Evolutionary conservation across 2,888 invertebrate species (phyloP).

Genomic region (Apamea sordens): DNA sequence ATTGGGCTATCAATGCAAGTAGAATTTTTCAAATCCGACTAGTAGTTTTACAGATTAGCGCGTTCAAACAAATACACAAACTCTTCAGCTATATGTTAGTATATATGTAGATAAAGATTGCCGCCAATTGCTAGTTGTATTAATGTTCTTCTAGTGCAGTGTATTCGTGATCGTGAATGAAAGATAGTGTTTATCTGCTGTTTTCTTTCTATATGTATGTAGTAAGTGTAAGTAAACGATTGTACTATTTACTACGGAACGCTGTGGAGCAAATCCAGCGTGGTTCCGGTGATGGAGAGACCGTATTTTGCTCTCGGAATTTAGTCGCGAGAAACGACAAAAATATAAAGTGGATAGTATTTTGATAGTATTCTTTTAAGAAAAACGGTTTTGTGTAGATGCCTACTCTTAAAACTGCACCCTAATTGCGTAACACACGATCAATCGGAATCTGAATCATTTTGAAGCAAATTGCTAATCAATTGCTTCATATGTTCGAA

Average conservation of each 20-base stretch:
- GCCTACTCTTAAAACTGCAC: not conserved
- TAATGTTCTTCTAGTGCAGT: slow-evolving; percentile 27
- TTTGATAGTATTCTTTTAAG: not conserved
- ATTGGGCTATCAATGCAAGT: not conserved
- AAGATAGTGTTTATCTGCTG: slow-evolving; percentile 50
- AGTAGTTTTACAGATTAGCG: not conserved
- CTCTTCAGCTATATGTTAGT: not conserved
- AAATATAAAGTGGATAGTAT: too few species aligned
- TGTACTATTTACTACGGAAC: slow-evolving; percentile 30
- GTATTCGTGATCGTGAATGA: slow-evolving; percentile 44
- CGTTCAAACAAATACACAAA: not conserved
- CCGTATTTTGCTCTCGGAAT: not conserved
- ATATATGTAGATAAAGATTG: slow-evolving; percentile 3
- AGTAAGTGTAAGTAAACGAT: slow-evolving; percentile 2
- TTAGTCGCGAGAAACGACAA: not conserved
- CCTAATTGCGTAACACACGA: too few species aligned
- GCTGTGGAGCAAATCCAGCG: not conserved
- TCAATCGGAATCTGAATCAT: too few species aligned
- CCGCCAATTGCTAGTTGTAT: slow-evolving; percentile 18
- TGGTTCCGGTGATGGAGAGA: not conserved
- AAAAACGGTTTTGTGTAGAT: not conserved
- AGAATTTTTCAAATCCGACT: not conserved
- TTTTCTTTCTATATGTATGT: slow-evolving; percentile 37
- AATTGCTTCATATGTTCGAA: too few species aligned
- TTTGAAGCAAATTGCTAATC: too few species aligned